These are phyloP conservation scores for Drosophila cognata DNA, from an alignment of 2,888 invertebrate genomes.

Conservation along the genomic window DNA sequence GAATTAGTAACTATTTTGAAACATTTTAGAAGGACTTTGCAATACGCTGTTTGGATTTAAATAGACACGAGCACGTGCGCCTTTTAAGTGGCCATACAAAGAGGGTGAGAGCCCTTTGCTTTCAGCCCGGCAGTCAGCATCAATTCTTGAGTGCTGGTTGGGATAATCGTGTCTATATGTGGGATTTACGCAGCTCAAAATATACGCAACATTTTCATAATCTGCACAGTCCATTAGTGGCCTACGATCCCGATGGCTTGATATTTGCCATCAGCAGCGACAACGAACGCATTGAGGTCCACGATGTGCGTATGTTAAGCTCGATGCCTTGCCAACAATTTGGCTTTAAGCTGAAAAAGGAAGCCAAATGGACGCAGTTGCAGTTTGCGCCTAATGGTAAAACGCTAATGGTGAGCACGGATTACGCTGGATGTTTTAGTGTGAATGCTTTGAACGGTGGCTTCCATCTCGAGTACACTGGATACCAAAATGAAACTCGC, in stretches of 20 bases:
- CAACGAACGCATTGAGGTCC: conserved; percentile 35
- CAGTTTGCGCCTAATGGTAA: conserved; percentile 58
- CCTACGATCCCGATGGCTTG: conserved; percentile 49
- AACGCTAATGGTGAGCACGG: conserved; percentile 45
- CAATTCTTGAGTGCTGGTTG: conserved; percentile 46
- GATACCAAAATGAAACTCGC: conserved; percentile 28
- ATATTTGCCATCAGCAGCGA: conserved; percentile 40
- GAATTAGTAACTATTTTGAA: neutral
- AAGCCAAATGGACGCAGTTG: conserved; percentile 56
- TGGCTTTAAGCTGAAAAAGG: conserved; percentile 20
- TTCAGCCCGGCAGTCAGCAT: conserved; percentile 39
- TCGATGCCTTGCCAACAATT: conserved; percentile 37
- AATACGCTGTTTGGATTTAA: conserved; percentile 50
- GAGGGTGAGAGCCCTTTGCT: conserved; percentile 13
- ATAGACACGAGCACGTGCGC: conserved; percentile 4
- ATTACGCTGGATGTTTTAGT: conserved; percentile 49
- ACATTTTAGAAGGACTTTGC: conserved; percentile 25
- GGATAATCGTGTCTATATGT: conserved; percentile 49
- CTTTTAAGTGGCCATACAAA: conserved; percentile 38
- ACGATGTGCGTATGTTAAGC: conserved; percentile 51
- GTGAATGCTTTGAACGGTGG: conserved; percentile 50
- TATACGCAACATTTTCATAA: conserved; percentile 15
- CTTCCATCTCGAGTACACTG: conserved; percentile 28
- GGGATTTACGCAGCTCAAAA: conserved; percentile 47
- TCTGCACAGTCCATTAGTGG: conserved; percentile 32